Evolutionary conservation across 2,888 invertebrate species (phyloP), one percentile per base, ranked within the genome.

Genomic region (Brenthis hecate): DNA sequence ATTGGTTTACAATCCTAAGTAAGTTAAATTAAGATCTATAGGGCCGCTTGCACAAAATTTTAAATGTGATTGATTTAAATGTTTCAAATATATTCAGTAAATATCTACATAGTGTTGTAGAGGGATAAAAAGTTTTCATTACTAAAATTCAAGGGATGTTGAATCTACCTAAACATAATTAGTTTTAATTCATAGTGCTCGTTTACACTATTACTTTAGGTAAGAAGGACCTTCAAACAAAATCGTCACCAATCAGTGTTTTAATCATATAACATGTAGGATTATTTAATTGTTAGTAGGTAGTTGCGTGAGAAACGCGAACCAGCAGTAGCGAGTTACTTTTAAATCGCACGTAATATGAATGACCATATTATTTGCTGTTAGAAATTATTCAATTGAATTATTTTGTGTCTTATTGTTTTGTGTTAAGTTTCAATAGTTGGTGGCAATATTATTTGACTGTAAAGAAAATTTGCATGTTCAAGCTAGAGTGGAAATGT

Each of bases 301-400:
- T 80, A 79, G 85, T 92, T 86, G 92, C 92, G 92, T 92, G 92
- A 87, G 89, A 91, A 92, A 92, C 92, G 92, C 92, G 82, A 91
- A 77, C 84, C 79, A 81, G 78, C 88, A 85, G 89, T 87, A 86
- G 88, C 86, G 77, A 82, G 85, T 82, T 78, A 83, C 86, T 89
- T 84, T 83, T 87, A 86, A 88, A 74, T 78, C 75, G 74, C 75
- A 75, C 75, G 74, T 76, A 78, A 78, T 77, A 76, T 72, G 65
- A 75, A 72, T 63, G 70, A 73, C 75, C 75, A 77, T 6, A 63
- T 72, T 63, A 51, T n/a, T 68, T 72, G 53, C 69, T 13, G 50
- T 62, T 47, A 62, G 43, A 23, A 69, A 56, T 28, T 58, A 16
- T 23, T 11, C 19, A 53, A 28, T 56, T 43, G 16, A 19, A 43